These are phyloP conservation scores for Dorcus parallelipipedus DNA, from an alignment of 2,888 invertebrate species.

Conservation along the genomic window DNA sequence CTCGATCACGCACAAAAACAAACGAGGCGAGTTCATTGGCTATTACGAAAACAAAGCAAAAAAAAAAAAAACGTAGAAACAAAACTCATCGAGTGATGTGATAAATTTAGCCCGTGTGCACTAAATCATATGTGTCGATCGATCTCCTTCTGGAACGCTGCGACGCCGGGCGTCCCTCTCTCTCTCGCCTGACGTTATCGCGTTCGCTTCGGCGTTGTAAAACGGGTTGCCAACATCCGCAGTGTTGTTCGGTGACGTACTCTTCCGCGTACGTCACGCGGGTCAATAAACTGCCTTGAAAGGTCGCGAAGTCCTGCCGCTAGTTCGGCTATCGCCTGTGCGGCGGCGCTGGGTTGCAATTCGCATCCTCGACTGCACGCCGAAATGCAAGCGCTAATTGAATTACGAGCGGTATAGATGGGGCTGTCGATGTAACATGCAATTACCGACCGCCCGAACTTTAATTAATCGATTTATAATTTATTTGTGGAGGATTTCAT, in stretches of 20 bases:
- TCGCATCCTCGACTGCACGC: not conserved
- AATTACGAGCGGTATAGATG: conserved; percentile 12
- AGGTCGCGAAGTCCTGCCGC: conserved; percentile 41
- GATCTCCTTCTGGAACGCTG: not conserved
- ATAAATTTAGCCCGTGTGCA: not conserved
- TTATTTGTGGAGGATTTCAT: no score
- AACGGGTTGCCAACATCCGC: conserved; percentile 36
- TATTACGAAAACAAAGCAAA: not conserved
- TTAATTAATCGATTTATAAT: not conserved
- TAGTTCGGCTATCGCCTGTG: conserved; percentile 38
- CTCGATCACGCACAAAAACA: not conserved
- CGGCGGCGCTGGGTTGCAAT: conserved; percentile 32
- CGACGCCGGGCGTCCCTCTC: no score
- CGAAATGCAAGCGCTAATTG: conserved; percentile 11
- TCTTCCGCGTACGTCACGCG: conserved; percentile 48
- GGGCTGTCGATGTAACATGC: not conserved
- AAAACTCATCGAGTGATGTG: not conserved
- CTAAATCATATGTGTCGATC: not conserved
- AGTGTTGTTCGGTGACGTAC: conserved; percentile 45
- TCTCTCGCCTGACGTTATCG: conserved; percentile 7
- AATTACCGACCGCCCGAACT: not conserved
- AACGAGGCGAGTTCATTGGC: not conserved
- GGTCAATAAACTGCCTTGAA: conserved; percentile 52
- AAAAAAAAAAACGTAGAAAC: not conserved
- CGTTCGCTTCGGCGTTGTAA: conserved; percentile 10